phyloP scores from a whole-genome alignment of 1,140 invertebrate genomes.

The Brachionus paranguensis region DNA sequence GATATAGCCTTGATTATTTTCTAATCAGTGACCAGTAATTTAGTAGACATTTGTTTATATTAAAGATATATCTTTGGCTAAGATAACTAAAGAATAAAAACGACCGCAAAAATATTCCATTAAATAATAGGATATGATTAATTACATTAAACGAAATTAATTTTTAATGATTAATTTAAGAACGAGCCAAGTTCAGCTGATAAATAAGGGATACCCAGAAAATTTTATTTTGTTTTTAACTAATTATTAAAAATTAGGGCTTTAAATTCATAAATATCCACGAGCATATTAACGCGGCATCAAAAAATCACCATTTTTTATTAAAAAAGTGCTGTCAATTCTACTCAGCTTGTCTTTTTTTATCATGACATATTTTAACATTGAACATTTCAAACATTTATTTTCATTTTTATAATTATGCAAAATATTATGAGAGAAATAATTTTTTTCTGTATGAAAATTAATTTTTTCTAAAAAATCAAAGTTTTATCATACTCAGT shows the following conservation, averaged over 20 bases:
- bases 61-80: not conserved
- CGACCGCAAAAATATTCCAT: not conserved
- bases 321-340: too few species aligned
- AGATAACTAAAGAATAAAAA: not conserved
- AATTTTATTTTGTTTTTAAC: not conserved
- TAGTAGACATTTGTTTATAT: not conserved
- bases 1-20: not conserved
- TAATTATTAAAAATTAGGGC: conserved; percentile 5
- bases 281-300: not conserved
- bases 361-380: too few species aligned
- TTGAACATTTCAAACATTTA: too few species aligned
- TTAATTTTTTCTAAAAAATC: too few species aligned
- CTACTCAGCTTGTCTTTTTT: too few species aligned
- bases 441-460: too few species aligned
- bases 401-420: too few species aligned
- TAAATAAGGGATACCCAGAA: not conserved
- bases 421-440: too few species aligned
- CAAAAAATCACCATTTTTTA: too few species aligned
- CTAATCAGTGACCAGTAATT: not conserved
- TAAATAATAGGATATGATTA: not conserved
- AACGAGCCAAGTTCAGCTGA: conserved; percentile 8
- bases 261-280: conserved; percentile 15
- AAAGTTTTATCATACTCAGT: too few species aligned
- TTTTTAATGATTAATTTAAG: not conserved
- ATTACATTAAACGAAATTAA: not conserved